These are phyloP conservation scores for Malurus elegans DNA, from an alignment of 2,113 vertebrate genomes.

Conservation along the genomic window DNA sequence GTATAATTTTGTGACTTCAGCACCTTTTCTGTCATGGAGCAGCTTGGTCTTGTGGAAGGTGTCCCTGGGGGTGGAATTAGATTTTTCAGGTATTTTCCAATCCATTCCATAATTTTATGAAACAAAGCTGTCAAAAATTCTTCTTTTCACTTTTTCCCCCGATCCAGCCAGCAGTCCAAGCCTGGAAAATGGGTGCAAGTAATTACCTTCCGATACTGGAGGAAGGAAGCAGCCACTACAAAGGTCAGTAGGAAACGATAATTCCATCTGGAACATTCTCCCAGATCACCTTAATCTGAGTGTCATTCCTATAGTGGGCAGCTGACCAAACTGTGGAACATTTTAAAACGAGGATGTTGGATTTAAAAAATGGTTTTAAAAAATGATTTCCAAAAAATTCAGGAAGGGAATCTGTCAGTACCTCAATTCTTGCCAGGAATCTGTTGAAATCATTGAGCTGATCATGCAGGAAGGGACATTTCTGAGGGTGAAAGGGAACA, in stretches of 20 bases:
- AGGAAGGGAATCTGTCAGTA: not conserved
- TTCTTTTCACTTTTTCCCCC: not conserved
- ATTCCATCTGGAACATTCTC: not conserved
- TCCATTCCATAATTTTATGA: not conserved
- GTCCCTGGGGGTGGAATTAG: not conserved
- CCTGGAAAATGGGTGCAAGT: constrained; percentile 85
- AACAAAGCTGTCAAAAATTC: not conserved
- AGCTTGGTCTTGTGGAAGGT: not conserved
- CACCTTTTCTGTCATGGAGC: not conserved
- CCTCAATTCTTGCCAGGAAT: not conserved
- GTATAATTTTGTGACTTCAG: not conserved
- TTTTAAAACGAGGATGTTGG: not conserved
- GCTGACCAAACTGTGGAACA: not conserved
- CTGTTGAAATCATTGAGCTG: not conserved
- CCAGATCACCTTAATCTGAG: not conserved
- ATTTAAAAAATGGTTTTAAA: not conserved
- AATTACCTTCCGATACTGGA: constrained; percentile 81
- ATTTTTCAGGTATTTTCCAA: not conserved
- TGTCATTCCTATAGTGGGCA: not conserved
- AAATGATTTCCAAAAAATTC: not conserved
- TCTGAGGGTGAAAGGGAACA: not conserved
- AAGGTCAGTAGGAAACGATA: constrained; percentile 71
- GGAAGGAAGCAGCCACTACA: constrained; percentile 72
- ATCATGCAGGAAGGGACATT: not conserved
- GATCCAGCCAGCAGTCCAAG: not conserved